Base-by-base conservation (phyloP, 2,113 vertebrate species). In the Podilymbus podiceps region DNA sequence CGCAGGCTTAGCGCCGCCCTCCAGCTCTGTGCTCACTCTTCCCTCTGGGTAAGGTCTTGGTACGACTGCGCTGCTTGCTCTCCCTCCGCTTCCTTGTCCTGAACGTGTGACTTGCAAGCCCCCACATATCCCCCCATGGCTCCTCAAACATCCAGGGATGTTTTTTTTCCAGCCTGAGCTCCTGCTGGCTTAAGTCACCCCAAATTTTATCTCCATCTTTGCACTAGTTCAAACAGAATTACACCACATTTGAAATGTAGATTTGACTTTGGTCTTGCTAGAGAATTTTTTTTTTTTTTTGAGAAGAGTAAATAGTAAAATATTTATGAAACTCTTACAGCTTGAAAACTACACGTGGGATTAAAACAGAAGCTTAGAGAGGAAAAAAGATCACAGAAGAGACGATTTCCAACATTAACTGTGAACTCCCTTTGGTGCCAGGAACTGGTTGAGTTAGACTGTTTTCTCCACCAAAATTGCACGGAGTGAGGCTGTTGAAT, bases 71-170 rank as follows among this genome's bases (percentile, higher is more conserved):
- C 15, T 46, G 3, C 5, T 49, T 49, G 9, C 11, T 53, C 21
- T 90, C 6, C 17, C 38, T 53, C 30, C 85, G 11, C 9, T 50
- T 74, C 38, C 38, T 42, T 27, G 5, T 62, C 31, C 42, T 35
- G 25, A 46, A 23, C 2, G 0, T 17, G 35, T 25, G 28, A 59
- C 10, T 59, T 1, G 1, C 12, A 69, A 63, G 15, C 2, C 64
- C 16, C 18, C 0, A 0, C 4, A 2, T 47, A 21, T 78, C 16
- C 11, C n/a, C 53, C 22, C 2, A 2, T 18, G 28, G 21, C 3
- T 78, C 27, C 28, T 67, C 60, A 47, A 17, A 40, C 3, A 9
- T 0, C 1, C 1, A 55, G n/a, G 3, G 15, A 49, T 31, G 21
- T 8, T 9, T 75, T 67, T 47, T 23, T 52, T 64, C 30, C 19